phyloP scores from a whole-genome alignment of 2,113 vertebrate species.

The Lophura nycthemera region DNA sequence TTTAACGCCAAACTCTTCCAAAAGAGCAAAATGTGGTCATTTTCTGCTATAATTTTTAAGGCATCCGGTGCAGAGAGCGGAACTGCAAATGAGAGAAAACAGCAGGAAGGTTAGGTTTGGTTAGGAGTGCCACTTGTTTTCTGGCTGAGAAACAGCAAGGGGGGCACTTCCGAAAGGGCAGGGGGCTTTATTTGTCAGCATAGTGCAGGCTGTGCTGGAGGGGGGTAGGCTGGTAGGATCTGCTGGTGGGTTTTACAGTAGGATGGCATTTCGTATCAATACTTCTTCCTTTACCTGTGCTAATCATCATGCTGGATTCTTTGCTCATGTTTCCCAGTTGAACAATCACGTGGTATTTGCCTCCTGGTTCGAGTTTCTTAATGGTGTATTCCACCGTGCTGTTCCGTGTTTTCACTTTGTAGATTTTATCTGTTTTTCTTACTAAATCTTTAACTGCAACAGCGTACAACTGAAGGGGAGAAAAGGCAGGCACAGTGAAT shows the following conservation, averaged over 20 bases:
- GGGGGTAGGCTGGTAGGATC: not conserved
- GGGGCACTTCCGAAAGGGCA: accelerated
- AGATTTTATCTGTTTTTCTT: constrained; percentile 87
- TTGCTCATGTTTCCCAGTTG: constrained; percentile 98
- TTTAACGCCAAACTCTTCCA: constrained; percentile 96
- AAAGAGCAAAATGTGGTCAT: constrained; percentile 91
- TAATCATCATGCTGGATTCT: constrained; percentile 91
- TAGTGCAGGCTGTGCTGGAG: not conserved
- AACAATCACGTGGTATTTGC: constrained; percentile 89
- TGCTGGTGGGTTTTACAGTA: not conserved
- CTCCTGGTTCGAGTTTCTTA: constrained; percentile 88
- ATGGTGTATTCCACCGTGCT: constrained; percentile 92
- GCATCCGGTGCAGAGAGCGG: constrained; percentile 90
- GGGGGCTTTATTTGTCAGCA: not conserved
- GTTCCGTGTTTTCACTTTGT: constrained; percentile 89
- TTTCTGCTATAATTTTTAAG: constrained; percentile 93
- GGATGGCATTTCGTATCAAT: no score
- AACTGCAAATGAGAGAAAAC: constrained; percentile 73
- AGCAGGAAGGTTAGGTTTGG: not conserved
- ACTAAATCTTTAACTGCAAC: constrained; percentile 90
- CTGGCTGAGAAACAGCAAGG: not conserved
- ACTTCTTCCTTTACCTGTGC: constrained; percentile 79
- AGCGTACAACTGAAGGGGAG: constrained; percentile 82
- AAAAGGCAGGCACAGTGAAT: not conserved
- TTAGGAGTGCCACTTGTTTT: not conserved